Conservation (phyloP, 2,797 vertebrate species). For the Lepus oiostolus region DNA sequence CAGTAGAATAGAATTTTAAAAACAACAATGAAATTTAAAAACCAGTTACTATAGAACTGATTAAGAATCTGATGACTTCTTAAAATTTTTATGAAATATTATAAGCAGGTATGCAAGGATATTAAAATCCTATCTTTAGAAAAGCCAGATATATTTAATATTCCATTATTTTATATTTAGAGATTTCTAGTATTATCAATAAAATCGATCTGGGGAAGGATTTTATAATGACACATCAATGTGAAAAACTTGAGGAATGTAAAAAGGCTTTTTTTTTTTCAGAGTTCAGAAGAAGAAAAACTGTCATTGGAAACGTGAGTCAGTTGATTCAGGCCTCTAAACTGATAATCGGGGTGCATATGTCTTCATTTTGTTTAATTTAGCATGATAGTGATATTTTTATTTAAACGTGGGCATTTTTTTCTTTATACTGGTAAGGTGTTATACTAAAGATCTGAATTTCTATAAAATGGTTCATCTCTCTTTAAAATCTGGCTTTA, state of each 20-base stretch:
- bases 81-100: conserved; percentile 31
- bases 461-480: not conserved
- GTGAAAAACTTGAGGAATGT: not conserved
- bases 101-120: not conserved
- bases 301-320: not conserved
- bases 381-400: conserved; percentile 9
- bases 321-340: not conserved
- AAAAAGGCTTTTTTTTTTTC: not conserved
- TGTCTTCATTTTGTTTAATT: not conserved
- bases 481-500: not conserved
- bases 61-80: not conserved
- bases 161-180: conserved; percentile 24
- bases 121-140: not conserved
- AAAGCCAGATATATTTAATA: not conserved
- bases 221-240: conserved; percentile 37
- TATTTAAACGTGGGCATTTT: not conserved
- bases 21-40: not conserved
- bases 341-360: not conserved
- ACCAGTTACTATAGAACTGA: not conserved
- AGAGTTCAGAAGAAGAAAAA: not conserved
- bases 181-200: not conserved
- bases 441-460: not conserved
- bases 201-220: not conserved
- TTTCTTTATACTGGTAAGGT: not conserved
- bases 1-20: not conserved